A percentile compares a stretch with the other conserved stretches of the same genome.
phyloP scores from a whole-genome alignment of 2,888 invertebrate genomes.

The Drosophila nr. medialis region DNA sequence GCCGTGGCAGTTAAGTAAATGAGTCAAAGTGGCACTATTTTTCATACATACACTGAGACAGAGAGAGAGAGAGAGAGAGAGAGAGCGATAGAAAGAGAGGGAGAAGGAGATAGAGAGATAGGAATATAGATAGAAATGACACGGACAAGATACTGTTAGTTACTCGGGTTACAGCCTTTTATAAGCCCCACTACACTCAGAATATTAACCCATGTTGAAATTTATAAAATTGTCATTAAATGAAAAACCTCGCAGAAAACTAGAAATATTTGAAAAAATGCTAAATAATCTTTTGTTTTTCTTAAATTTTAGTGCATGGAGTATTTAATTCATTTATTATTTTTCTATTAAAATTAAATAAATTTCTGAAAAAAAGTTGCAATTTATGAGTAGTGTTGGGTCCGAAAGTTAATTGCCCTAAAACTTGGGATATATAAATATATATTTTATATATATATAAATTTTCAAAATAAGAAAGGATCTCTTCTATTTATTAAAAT shows the following conservation, averaged over 20 bases:
- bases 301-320: too few species aligned
- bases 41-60: slow-evolving; percentile 29
- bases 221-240: neutral
- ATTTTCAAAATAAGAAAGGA: too few species aligned
- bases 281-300: too few species aligned
- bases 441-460: too few species aligned
- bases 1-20: slow-evolving; percentile 52
- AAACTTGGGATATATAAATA: too few species aligned
- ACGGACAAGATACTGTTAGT: slow-evolving; percentile 4
- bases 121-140: neutral
- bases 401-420: too few species aligned
- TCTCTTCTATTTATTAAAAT: too few species aligned
- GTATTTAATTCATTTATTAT: too few species aligned
- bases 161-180: slow-evolving; percentile 29
- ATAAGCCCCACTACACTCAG: slow-evolving; percentile 9
- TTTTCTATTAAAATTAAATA: too few species aligned
- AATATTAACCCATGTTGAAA: neutral
- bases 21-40: slow-evolving; percentile 64
- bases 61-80: neutral
- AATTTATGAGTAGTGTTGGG: too few species aligned
- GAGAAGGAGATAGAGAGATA: neutral
- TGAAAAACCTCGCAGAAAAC: neutral
- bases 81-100: neutral
- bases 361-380: too few species aligned
- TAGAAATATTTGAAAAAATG: neutral